Evolutionary conservation across 2,888 invertebrate genomes (phyloP).

Genomic region (Andrena camellia): DNA sequence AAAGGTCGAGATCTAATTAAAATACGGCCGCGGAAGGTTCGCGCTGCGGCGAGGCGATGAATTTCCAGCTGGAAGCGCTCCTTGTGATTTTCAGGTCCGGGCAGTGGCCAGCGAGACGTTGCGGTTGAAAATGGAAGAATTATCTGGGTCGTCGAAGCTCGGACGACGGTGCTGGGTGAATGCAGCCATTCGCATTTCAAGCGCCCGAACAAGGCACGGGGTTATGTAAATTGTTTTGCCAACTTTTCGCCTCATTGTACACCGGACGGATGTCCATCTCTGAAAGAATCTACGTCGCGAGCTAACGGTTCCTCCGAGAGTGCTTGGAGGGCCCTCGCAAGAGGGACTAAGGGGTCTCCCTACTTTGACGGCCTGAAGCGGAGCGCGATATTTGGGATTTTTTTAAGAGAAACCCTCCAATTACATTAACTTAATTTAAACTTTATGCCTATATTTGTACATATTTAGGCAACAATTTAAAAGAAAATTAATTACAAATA

Average conservation of each 20-base stretch:
- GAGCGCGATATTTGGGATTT: too few relatives aligned
- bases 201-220: constrained; percentile 24
- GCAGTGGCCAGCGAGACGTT: neutral
- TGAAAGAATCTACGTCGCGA: constrained; percentile 24
- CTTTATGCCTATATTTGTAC: too few relatives aligned
- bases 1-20: constrained; percentile 8
- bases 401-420: too few relatives aligned
- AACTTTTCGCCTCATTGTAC: constrained; percentile 28
- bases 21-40: neutral
- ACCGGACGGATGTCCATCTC: constrained; percentile 63
- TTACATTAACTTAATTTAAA: too few relatives aligned
- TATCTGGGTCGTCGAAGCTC: constrained; percentile 36
- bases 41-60: neutral
- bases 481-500: too few relatives aligned
- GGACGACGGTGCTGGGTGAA: constrained; percentile 7
- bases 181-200: constrained; percentile 33
- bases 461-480: too few relatives aligned
- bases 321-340: constrained; percentile 8
- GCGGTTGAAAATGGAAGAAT: neutral
- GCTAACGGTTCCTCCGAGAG: constrained; percentile 56
- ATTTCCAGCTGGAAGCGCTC: neutral
- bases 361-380: too few relatives aligned
- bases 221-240: constrained; percentile 49
- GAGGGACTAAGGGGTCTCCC: neutral
- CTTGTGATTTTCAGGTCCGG: neutral